Base-by-base conservation (phyloP, 92 coral and sea anemone genomes). In the Actinernus sp. region DNA sequence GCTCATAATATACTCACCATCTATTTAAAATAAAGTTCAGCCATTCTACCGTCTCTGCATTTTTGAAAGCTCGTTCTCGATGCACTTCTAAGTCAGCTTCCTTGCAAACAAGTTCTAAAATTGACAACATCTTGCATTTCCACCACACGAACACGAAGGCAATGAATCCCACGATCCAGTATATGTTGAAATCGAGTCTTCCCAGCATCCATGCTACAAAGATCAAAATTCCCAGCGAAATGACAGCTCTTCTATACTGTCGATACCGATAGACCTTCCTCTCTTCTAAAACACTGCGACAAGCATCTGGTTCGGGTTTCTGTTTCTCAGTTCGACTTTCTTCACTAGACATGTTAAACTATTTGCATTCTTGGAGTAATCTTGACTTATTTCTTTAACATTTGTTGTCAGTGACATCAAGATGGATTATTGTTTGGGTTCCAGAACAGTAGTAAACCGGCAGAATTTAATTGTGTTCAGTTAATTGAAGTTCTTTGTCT, bases 31-130 rank as follows among this genome's bases (percentile, higher is more conserved):
- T 67, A 34, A 90, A 90, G 56, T 90, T 90, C 41, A 90, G 54
- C 97, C 97, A 90, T 57, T 90, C 97, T 2, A 76, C 92, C 5
- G 97, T 90, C 56, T 90, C 97, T 7, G 85, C 63, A 65, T 85
- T 66, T 19, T 69, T 51, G 77, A 85, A 61, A 5, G 97, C 92
- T 43, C 65, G 36, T 26, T 69, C 74, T 55, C 92, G 51, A 12
- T 77, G 83, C 7, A 55, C 87, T 26, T 90, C 78, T 8, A 80
- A 29, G 27, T 85, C 97, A 0, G 92, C 97, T 65, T 80, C 71
- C 52, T 70, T 79, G 13, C 75, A 68, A 7, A 86, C 88, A 29
- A 83, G 80, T 25, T 90, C 92, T 44, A 80, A 61, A 22, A 90
- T 44, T 32, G 61, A 63, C 2, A 81, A 29, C 30, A 81, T 73